These are phyloP conservation scores for Leptinotarsa texana DNA, from an alignment of 1,140 invertebrate species.

Conservation along the genomic window DNA sequence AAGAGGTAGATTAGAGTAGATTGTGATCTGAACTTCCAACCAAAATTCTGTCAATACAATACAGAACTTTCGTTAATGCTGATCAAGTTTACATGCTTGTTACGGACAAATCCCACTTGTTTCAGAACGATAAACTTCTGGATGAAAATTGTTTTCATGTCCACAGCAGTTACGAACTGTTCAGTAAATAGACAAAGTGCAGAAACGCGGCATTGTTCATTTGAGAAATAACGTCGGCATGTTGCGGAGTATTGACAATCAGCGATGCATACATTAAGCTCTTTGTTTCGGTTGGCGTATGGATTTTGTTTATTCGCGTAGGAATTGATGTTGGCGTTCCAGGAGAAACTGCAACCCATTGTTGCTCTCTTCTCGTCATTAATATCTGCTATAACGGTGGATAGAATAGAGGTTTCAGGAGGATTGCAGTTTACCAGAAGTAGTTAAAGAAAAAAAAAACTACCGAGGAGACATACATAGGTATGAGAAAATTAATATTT, in stretches of 20 bases:
- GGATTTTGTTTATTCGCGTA: too few relatives aligned
- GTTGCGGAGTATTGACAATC: neutral
- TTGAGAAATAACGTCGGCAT: neutral
- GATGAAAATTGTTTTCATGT: slow-evolving; percentile 11
- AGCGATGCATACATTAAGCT: neutral
- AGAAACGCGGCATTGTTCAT: neutral
- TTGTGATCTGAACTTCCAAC: too few relatives aligned
- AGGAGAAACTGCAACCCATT: neutral
- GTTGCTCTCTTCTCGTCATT: neutral
- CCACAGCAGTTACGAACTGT: neutral
- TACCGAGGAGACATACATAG: too few relatives aligned
- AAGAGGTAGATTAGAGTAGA: too few relatives aligned
- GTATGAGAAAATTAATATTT: too few relatives aligned
- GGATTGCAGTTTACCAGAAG: too few relatives aligned
- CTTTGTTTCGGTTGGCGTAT: neutral
- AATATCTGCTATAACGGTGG: neutral
- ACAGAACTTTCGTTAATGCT: neutral
- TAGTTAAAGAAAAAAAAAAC: too few relatives aligned
- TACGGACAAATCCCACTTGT: neutral
- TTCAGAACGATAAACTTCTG: slow-evolving; percentile 2
- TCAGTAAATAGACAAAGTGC: neutral
- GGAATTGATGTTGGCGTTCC: neutral
- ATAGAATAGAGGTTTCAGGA: too few relatives aligned
- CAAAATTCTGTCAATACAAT: too few relatives aligned
- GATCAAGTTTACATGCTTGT: neutral